Percentiles rank a stretch among this genome's conserved stretches.
Conservation (phyloP, 2,888 invertebrate species). For the Dicyrtomina minuta region DNA sequence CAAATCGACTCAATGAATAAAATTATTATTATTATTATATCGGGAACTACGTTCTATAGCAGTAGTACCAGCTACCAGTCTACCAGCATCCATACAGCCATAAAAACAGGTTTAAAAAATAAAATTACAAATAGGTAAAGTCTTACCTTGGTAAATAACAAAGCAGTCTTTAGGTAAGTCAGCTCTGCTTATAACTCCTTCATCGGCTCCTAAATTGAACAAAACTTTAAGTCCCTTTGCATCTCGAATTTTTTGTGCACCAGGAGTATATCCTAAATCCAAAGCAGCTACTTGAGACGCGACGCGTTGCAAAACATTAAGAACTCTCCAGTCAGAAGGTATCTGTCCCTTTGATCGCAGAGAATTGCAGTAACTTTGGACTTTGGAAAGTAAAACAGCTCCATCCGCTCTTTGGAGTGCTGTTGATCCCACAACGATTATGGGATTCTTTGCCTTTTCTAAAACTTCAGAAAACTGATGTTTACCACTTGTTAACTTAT, state of each 20-base stretch:
- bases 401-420: constrained; percentile 76
- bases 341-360: constrained; percentile 55
- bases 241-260: constrained; percentile 65
- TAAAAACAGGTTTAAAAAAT: not conserved
- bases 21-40: too few species aligned
- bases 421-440: constrained; percentile 88
- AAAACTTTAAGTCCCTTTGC: constrained; percentile 74
- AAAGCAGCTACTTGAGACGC: constrained; percentile 92
- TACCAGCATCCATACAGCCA: too few species aligned
- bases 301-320: constrained; percentile 92
- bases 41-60: too few species aligned
- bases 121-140: not conserved
- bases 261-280: constrained; percentile 88
- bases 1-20: too few species aligned
- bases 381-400: constrained; percentile 71
- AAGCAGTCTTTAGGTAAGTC: constrained; percentile 79
- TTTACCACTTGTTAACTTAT: constrained; percentile 70
- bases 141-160: constrained; percentile 81
- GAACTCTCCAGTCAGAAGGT: constrained; percentile 69
- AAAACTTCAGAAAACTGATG: constrained; percentile 71
- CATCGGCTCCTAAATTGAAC: constrained; percentile 92
- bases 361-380: constrained; percentile 68
- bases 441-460: constrained; percentile 77
- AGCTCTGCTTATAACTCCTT: constrained; percentile 71
- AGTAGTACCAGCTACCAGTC: too few species aligned